Percentiles rank a stretch among this genome's conserved stretches.
These are phyloP conservation scores for Benitochromis conjunctus DNA, from an alignment of 2,113 vertebrate genomes.

Conservation along the genomic window DNA sequence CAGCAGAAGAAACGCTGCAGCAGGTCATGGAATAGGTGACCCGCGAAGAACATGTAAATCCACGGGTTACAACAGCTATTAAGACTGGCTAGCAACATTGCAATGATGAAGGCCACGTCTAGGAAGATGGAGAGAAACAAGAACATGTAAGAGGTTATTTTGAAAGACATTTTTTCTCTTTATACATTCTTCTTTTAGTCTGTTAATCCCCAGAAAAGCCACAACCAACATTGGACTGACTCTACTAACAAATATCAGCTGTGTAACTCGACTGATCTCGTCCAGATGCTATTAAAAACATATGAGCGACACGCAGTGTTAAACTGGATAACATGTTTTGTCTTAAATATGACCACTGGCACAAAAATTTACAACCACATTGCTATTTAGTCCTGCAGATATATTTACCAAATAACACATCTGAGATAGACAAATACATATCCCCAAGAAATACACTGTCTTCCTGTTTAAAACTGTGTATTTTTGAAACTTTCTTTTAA, in stretches of 20 bases:
- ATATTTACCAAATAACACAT: neutral
- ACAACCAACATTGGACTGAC: neutral
- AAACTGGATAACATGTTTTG: neutral
- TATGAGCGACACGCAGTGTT: neutral
- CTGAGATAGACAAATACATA: neutral
- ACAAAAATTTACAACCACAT: neutral
- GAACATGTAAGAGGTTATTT: neutral
- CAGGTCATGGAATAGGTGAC: constrained; percentile 87
- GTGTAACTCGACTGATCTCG: neutral
- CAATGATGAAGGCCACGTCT: constrained; percentile 88
- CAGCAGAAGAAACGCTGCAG: constrained; percentile 81
- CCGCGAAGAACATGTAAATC: constrained; percentile 95
- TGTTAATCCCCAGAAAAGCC: neutral
- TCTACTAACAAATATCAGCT: neutral
- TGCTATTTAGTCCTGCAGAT: neutral
- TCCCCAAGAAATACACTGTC: neutral
- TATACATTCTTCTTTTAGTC: neutral
- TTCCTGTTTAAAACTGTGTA: neutral
- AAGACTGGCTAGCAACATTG: constrained; percentile 90
- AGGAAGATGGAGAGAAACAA: neutral
- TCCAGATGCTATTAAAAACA: neutral
- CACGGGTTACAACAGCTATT: constrained; percentile 98
- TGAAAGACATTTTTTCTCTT: neutral
- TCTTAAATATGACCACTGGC: neutral
- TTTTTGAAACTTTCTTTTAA: neutral